Percentiles rank a stretch among this genome's conserved stretches.
Conservation (phyloP, 1,140 invertebrate species). For the Aethina tumida region DNA sequence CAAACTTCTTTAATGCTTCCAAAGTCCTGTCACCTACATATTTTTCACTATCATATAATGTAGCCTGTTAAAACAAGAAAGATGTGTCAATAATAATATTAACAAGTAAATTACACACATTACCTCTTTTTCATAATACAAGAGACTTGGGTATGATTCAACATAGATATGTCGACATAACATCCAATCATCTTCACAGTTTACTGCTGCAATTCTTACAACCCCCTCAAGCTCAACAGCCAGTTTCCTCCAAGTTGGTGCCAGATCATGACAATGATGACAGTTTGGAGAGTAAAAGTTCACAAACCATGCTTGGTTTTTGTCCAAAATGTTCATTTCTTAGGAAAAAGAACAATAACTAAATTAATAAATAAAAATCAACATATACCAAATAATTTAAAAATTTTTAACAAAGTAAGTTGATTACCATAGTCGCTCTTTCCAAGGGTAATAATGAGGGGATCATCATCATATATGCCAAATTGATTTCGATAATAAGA, state of each 20-base stretch:
- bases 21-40: conserved; percentile 37
- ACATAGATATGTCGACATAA: conserved; percentile 57
- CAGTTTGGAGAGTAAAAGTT: conserved; percentile 84
- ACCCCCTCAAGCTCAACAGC: conserved; percentile 63
- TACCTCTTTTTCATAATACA: conserved; percentile 35
- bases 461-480: conserved; percentile 82
- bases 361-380: neutral
- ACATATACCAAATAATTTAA: conserved; percentile 1
- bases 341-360: conserved; percentile 10
- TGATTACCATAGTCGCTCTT: conserved; percentile 65
- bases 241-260: conserved; percentile 67
- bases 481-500: conserved; percentile 77
- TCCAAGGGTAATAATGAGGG: conserved; percentile 66
- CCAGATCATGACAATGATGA: conserved; percentile 72
- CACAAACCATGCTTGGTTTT: conserved; percentile 67
- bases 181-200: conserved; percentile 70
- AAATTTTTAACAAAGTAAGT: conserved; percentile 5
- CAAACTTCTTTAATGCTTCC: conserved; percentile 38
- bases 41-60: conserved; percentile 33
- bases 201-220: conserved; percentile 62
- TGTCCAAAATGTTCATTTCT: conserved; percentile 35
- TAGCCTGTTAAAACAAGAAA: conserved; percentile 21
- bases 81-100: conserved; percentile 4
- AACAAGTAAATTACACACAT: neutral
- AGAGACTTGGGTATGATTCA: conserved; percentile 30